A percentile compares a stretch with the other conserved stretches of the same genome.
Evolutionary conservation across 1,140 invertebrate genomes (phyloP).

Genomic region (Eulimnadia texana): DNA sequence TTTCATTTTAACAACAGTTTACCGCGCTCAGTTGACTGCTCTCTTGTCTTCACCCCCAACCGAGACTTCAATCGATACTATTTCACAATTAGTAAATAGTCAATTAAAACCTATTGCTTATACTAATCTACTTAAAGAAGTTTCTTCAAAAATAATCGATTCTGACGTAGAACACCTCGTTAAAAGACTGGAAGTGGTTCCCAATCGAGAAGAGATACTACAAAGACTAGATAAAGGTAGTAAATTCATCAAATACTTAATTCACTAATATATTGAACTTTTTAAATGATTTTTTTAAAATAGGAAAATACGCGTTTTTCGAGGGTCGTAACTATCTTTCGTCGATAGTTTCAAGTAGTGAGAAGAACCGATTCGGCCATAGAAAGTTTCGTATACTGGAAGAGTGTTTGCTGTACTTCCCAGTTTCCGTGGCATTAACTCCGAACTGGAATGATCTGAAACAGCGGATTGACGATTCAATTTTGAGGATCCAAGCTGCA

Average conservation of each 20-base stretch:
- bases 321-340: slow-evolving; percentile 20
- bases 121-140: slow-evolving; percentile 7
- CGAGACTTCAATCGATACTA: slow-evolving; percentile 17
- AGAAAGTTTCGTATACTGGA: slow-evolving; percentile 19
- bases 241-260: no score
- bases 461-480: background rate
- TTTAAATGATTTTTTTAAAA: no score
- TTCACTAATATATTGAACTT: no score
- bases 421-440: background rate
- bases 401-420: slow-evolving; percentile 20
- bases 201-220: background rate
- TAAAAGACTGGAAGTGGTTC: slow-evolving; percentile 3
- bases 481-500: background rate
- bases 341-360: slow-evolving; percentile 17
- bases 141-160: background rate
- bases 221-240: background rate
- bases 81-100: slow-evolving; percentile 12
- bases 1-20: slow-evolving; percentile 3
- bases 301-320: slow-evolving; percentile 17
- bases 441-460: background rate
- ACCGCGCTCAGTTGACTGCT: slow-evolving; percentile 3
- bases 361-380: slow-evolving; percentile 17
- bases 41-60: background rate
- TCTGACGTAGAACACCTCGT: background rate
- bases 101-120: slow-evolving; percentile 12